Conservation (phyloP, 2,113 vertebrate species). For the Danionella cerebrum region DNA sequence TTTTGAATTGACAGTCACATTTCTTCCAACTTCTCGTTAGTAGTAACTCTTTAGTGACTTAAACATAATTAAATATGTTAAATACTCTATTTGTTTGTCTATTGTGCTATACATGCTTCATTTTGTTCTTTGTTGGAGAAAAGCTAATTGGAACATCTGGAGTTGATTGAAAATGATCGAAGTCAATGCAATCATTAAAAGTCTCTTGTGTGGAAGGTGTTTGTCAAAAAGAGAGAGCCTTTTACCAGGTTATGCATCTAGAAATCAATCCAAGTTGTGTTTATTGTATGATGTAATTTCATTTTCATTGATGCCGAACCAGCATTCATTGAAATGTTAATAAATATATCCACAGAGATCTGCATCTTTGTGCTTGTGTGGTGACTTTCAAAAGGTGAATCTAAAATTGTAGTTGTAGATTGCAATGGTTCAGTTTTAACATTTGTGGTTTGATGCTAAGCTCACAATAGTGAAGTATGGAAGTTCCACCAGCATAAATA, state of each 20-base stretch:
- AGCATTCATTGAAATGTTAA: neutral
- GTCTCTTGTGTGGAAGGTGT: neutral
- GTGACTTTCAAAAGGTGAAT: neutral
- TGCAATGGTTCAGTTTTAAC: no score
- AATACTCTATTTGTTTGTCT: neutral
- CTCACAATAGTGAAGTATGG: no score
- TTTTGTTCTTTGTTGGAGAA: neutral
- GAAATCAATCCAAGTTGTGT: neutral
- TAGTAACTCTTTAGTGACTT: neutral
- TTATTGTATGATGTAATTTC: neutral
- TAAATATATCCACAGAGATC: neutral
- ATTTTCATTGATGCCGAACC: neutral
- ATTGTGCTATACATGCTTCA: neutral
- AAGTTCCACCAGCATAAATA: no score
- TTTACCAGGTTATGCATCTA: neutral
- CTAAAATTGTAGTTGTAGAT: no score
- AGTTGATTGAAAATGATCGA: neutral
- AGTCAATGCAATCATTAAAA: neutral
- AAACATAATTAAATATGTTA: neutral
- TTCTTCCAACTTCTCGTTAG: neutral
- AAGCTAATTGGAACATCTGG: neutral
- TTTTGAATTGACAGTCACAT: conserved; percentile 7
- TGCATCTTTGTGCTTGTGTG: neutral
- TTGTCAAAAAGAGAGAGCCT: neutral
- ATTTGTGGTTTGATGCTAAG: neutral